Evolutionary conservation across 2,888 invertebrate species (phyloP), one percentile per base, ranked within the genome.

Genomic region (Erebia aethiops): DNA sequence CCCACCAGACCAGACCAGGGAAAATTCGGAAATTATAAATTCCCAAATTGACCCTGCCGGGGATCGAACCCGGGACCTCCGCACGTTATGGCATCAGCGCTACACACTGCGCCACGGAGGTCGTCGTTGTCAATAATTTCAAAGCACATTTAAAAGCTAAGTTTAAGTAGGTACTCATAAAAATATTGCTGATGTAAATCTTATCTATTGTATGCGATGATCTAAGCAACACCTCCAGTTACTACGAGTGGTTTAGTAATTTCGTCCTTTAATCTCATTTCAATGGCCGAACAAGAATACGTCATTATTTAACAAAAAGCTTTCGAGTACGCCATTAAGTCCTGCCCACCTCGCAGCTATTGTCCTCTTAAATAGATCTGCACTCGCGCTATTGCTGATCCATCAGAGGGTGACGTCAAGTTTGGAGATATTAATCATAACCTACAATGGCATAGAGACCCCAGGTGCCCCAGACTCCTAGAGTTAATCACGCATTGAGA

Each of bases 361-460:
- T 65, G 65, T 65, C 35, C 54, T 54, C 54, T 43, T 3, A 18
- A 41, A 65, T 54, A 18, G 43, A 64, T 69, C 63, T 69, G 63
- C 69, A 49, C 35, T 57, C 26, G 10, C 18, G 57, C 58, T 51
- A 60, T 69, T 51, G 64, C 58, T 69, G 64, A 64, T 64, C 49
- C 69, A 69, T 69, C 64, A 64, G 16, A 26, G 18, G 16, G 41
- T 54, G 64, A 69, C 64, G 64, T 64, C 58, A 58, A 64, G n/a
- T 35, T n/a, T 11, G 35, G 43, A 52, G 64, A 63, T 64, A 69
- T 69, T 58, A 65, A 69, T 69, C 69, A 69, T 69, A 43, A 21
- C n/a, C 41, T 26, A 41, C 43, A 18, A 51, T 21, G 69, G 16
- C 26, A 49, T 51, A 35, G 35, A 35, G 35, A 35, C 35, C 7